phyloP scores from a whole-genome alignment of 2,888 invertebrate genomes.

The Podabrus alpinus region DNA sequence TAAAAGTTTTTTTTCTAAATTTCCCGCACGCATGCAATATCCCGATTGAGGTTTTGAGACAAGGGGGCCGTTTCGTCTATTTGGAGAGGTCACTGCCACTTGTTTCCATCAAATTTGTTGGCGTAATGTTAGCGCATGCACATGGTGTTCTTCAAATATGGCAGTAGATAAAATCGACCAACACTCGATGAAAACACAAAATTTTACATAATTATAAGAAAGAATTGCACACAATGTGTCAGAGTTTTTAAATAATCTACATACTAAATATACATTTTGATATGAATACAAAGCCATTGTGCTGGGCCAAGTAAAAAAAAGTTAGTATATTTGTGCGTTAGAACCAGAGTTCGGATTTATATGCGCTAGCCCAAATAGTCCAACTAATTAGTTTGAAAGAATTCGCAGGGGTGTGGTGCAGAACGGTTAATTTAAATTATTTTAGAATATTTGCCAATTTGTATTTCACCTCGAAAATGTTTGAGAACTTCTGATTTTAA shows the following conservation, averaged over 20 bases:
- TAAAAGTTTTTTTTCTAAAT: not conserved
- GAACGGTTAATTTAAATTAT: too few species aligned
- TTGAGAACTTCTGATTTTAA: not conserved
- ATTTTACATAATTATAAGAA: not conserved
- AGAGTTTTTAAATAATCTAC: not conserved
- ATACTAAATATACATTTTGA: not conserved
- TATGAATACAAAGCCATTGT: not conserved
- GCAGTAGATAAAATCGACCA: constrained; percentile 10
- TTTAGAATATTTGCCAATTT: too few species aligned
- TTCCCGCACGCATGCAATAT: not conserved
- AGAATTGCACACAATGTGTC: not conserved
- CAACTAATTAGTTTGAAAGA: not conserved
- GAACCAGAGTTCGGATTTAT: not conserved
- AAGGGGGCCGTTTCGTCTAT: not conserved
- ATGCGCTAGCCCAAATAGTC: not conserved
- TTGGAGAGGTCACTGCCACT: constrained; percentile 19
- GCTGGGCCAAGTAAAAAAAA: not conserved
- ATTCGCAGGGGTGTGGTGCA: not conserved
- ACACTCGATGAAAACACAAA: not conserved
- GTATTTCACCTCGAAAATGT: not conserved
- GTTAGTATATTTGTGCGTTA: not conserved
- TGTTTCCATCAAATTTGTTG: constrained; percentile 1
- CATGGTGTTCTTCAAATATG: constrained; percentile 1
- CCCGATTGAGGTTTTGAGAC: not conserved
- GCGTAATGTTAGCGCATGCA: constrained; percentile 9